These are phyloP conservation scores for Galleria mellonella DNA, from an alignment of 1,140 invertebrate genomes.

Conservation along the genomic window DNA sequence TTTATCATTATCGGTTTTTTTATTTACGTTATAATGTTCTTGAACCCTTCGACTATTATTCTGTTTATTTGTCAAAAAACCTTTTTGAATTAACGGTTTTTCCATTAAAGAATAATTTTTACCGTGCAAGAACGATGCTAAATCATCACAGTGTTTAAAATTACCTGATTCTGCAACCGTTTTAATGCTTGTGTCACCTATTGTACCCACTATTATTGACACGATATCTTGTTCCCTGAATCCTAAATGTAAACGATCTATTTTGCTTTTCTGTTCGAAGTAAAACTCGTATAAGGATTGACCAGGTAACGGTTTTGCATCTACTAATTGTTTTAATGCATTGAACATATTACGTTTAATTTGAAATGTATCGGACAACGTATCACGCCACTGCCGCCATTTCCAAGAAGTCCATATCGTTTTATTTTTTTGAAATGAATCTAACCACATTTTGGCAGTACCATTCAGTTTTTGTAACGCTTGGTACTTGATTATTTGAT, in stretches of 20 bases:
- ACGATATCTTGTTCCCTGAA: slow-evolving; percentile 10
- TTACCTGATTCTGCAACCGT: slow-evolving; percentile 7
- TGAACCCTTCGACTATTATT: not conserved
- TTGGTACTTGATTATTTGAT: slow-evolving; percentile 19
- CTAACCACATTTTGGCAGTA: slow-evolving; percentile 21
- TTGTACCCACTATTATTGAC: slow-evolving; percentile 12
- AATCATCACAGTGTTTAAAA: slow-evolving; percentile 7
- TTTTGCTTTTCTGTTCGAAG: slow-evolving; percentile 12
- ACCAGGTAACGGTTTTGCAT: slow-evolving; percentile 13
- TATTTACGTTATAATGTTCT: not conserved
- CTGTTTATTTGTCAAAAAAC: not conserved
- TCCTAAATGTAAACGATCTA: slow-evolving; percentile 5
- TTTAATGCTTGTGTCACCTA: slow-evolving; percentile 9
- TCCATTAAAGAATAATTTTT: no score
- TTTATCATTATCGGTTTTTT: not conserved
- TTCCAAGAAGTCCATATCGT: slow-evolving; percentile 19
- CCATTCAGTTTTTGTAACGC: slow-evolving; percentile 22
- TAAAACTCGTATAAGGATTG: slow-evolving; percentile 27
- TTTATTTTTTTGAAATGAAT: slow-evolving; percentile 20
- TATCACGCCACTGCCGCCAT: slow-evolving; percentile 21
- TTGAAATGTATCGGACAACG: slow-evolving; percentile 16
- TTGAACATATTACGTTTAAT: slow-evolving; percentile 19
- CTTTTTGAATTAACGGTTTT: no score
- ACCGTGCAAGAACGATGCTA: slow-evolving; percentile 11
- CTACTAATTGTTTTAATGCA: slow-evolving; percentile 15